Conservation (phyloP, 2,888 invertebrate species). For the Dioctria rufipes region DNA sequence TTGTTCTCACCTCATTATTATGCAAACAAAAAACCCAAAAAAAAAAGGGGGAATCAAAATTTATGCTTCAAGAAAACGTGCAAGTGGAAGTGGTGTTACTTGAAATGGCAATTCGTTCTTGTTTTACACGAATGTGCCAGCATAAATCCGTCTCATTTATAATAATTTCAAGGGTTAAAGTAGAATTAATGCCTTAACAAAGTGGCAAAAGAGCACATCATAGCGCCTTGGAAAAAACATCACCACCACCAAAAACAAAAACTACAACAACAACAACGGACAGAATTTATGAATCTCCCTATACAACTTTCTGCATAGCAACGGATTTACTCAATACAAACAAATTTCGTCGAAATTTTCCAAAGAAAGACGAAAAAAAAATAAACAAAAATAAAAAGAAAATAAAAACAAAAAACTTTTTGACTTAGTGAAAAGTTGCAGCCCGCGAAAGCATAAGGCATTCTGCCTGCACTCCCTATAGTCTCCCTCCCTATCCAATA, state of each 20-base stretch:
- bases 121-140: background rate
- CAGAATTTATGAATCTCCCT: background rate
- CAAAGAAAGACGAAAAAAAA: background rate
- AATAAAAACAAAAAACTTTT: slow-evolving; percentile 1
- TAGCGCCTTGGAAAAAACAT: too few species aligned
- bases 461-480: too few species aligned
- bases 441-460: background rate
- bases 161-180: slow-evolving; percentile 13
- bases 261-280: background rate
- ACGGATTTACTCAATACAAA: background rate
- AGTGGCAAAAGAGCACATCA: too few species aligned
- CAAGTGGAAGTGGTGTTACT: background rate
- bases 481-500: too few species aligned
- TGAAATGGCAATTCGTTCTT: background rate
- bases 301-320: too few species aligned
- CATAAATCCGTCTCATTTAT: slow-evolving; percentile 18
- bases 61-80: background rate
- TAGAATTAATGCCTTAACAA: slow-evolving; percentile 11
- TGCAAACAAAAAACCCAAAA: background rate
- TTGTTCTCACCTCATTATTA: background rate
- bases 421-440: background rate
- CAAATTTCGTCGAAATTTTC: background rate
- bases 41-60: background rate
- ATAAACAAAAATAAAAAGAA: background rate
- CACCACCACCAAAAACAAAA: background rate